Conservation (phyloP, 2,888 invertebrate genomes). For the Conomelus anceps region DNA sequence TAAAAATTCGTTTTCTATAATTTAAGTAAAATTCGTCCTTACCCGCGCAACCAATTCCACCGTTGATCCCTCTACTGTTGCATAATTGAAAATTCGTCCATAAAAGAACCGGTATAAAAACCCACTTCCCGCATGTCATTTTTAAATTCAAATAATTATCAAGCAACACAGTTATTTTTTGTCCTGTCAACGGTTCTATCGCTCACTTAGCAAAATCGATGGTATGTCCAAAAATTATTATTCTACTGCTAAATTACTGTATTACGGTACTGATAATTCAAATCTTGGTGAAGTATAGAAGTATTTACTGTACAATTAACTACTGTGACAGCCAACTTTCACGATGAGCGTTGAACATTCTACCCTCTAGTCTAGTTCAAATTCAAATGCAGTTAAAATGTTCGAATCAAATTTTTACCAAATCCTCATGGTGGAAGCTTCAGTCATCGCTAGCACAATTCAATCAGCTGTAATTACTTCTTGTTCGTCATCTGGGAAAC, state of each 20-base stretch:
- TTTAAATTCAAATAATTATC: neutral
- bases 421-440: too few relatives aligned
- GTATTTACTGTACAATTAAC: neutral
- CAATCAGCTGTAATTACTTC: neutral
- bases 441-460: too few relatives aligned
- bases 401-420: too few relatives aligned
- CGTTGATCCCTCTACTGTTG: conserved; percentile 34
- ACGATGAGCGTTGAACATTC: neutral
- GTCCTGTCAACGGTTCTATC: too few relatives aligned
- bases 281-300: neutral
- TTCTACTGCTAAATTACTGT: too few relatives aligned
- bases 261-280: too few relatives aligned
- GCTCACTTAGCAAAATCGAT: too few relatives aligned
- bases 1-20: too few relatives aligned
- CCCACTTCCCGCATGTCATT: neutral
- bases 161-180: too few relatives aligned
- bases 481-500: neutral
- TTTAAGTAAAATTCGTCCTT: neutral
- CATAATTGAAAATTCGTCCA: neutral
- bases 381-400: neutral
- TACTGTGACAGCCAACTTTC: neutral
- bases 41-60: conserved; percentile 38
- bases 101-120: neutral
- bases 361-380: neutral
- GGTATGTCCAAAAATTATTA: too few relatives aligned